phyloP scores from a whole-genome alignment of 2,797 vertebrate species.

The Hafferia zeledoni region DNA sequence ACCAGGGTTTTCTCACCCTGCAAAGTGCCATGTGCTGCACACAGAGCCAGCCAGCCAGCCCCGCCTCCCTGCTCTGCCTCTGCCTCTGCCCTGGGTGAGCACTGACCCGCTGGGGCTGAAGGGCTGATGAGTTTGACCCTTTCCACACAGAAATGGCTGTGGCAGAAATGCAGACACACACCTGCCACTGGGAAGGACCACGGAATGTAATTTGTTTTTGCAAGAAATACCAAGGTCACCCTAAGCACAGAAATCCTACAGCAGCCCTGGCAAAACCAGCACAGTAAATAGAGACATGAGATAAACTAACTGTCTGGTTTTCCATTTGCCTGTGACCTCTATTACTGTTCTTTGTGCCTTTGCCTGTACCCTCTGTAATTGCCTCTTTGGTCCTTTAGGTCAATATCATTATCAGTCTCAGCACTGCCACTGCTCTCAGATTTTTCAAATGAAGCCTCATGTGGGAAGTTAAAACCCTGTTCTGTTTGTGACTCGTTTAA shows the following conservation, averaged over 20 bases:
- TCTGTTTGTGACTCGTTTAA: background rate
- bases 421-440: background rate
- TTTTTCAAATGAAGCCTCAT: background rate
- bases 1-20: background rate
- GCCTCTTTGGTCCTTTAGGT: background rate
- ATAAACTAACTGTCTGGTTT: constrained; percentile 31
- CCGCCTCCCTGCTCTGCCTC: background rate
- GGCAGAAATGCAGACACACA: background rate
- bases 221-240: constrained; percentile 23
- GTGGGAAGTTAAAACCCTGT: background rate
- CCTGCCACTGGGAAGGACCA: background rate
- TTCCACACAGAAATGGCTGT: background rate
- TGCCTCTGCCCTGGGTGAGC: background rate
- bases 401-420: background rate
- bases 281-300: constrained; percentile 11
- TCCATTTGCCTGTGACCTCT: constrained; percentile 12
- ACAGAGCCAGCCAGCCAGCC: background rate
- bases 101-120: background rate
- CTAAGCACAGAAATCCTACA: background rate
- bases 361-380: constrained; percentile 4
- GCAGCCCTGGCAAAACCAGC: background rate
- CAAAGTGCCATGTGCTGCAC: fast-evolving
- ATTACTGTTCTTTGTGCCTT: constrained; percentile 37
- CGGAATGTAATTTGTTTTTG: constrained; percentile 5
- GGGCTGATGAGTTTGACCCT: background rate